Evolutionary conservation across 1,140 invertebrate species (phyloP), one percentile per base, ranked within the genome.

Genomic region (Antheraea mylitta): DNA sequence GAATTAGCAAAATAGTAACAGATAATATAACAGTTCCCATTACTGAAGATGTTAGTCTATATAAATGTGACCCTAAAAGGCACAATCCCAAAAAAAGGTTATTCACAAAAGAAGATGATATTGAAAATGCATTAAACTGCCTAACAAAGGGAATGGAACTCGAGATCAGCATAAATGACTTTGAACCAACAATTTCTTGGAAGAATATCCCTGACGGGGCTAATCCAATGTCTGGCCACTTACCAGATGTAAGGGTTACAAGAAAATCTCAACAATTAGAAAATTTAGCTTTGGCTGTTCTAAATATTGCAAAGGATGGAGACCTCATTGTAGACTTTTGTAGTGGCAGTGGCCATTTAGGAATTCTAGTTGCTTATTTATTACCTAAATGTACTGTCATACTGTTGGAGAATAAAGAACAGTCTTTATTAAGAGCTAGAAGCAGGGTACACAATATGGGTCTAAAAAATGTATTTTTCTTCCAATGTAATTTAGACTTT

Each of bases 391-490:
- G 96, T 77, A 94, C 89, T 7, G 90, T 99, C 13, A 94, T 98
- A 80, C 87, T 99, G 22, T 92, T 99, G 61, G 98, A 99, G 86
- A 99, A 99, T 82, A 99, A 99, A 91, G 96, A 98, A 83, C 95
- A 96, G 72, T 98, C 98, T 0, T 80, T 99, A 60, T 82, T 93
- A 5, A 93, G 96, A 83, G 98, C 98, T 0, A 94, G 94, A 75
- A 86, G 94, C 53, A 93, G 97, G 72, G 95, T 98, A 0, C 77
- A 93, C 13, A 93, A 94, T 71, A 91, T 99, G 65, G 88, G 93
- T 0, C 82, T 99, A 18, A 93, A 82, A 13, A 99, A 99, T 93
- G 93, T 99, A 3, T 93, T 87, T 18, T 95, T 98, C 78, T 96
- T 96, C 83, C 98, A 99, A 88, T 96, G 96, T 79, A 98, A 98